Percentiles rank a stretch among this genome's conserved stretches.
These are phyloP conservation scores for Pocillopora verrucosa DNA, from an alignment of 64 coral and sea anemone genomes.

Conservation along the genomic window DNA sequence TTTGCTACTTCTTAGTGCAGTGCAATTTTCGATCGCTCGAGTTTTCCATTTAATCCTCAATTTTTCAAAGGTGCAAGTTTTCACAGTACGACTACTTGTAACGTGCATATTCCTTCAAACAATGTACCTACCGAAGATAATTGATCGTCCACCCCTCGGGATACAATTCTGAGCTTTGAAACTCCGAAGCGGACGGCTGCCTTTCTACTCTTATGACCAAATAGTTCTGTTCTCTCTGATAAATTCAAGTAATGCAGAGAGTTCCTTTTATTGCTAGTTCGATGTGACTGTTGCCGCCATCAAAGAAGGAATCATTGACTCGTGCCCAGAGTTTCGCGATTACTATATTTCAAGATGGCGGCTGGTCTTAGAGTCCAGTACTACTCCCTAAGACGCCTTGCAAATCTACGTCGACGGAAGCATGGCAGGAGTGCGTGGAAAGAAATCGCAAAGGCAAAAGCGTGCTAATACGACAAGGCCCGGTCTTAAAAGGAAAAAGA, in stretches of 20 bases:
- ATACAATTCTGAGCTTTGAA: constrained; percentile 65
- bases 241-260: too few species aligned
- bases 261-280: not conserved
- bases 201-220: constrained; percentile 12
- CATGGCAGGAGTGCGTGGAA: constrained; percentile 53
- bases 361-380: not conserved
- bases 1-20: too few species aligned
- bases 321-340: not conserved
- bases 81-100: too few species aligned
- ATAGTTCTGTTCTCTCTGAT: not conserved
- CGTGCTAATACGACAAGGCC: constrained; percentile 40
- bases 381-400: too few species aligned
- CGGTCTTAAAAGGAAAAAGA: constrained; percentile 43
- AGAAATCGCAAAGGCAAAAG: constrained; percentile 46
- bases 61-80: too few species aligned
- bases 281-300: constrained; percentile 57
- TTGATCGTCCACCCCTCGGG: constrained; percentile 32
- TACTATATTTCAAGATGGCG: too few species aligned
- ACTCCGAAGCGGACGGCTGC: not conserved
- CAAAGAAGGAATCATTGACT: not conserved
- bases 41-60: too few species aligned
- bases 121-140: constrained; percentile 55
- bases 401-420: not conserved
- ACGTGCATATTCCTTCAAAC: not conserved
- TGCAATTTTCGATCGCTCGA: too few species aligned